Base-by-base conservation (phyloP, 2,113 vertebrate genomes). In the Sisor rabdophorus region DNA sequence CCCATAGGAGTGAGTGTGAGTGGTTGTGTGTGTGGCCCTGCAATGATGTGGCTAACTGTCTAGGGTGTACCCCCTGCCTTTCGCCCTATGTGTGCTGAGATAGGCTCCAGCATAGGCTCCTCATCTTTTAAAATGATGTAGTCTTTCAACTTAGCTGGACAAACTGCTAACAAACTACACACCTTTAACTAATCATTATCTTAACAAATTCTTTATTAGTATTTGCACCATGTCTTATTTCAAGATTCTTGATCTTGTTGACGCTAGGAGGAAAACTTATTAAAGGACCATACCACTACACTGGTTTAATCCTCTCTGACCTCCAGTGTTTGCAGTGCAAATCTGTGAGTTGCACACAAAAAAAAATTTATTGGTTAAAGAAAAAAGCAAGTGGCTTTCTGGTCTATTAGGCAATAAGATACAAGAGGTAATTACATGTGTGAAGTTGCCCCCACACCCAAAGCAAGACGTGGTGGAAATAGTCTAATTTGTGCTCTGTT, bases 341-440 rank as follows among this genome's bases (percentile, higher is more conserved):
- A 80, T 81, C 73, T 36, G 11, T 67, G 81, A 59, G 71, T 68
- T 64, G 76, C 72, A 83, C 76, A 81, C 79, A 80, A 78, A 80
- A 80, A 85, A 56, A 87, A 84, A 87, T 85, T 85, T 81, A 90
- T 91, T 86, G 85, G 84, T 67, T 80, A 52, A 77, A 80, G 85
- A 81, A 74, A 73, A 22, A 59, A 80, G 68, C 73, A 79, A 76
- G 71, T 65, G 69, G 78, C 52, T 79, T 75, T 79, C 67, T 78
- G 75, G 81, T 78, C 48, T 56, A 59, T 11, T 82, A 71, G 65
- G 73, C 76, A 26, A 70, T 11, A 63, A 82, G 77, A 58, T 30
- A 63, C 83, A 80, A 56, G 73, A 28, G 0, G 26, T 72, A 83
- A 84, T 36, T 36, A 36, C 32, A 4, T 36, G 3, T 36, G n/a